These are phyloP conservation scores for Limnephilus auricula DNA, from an alignment of 2,888 invertebrate genomes.

Conservation along the genomic window DNA sequence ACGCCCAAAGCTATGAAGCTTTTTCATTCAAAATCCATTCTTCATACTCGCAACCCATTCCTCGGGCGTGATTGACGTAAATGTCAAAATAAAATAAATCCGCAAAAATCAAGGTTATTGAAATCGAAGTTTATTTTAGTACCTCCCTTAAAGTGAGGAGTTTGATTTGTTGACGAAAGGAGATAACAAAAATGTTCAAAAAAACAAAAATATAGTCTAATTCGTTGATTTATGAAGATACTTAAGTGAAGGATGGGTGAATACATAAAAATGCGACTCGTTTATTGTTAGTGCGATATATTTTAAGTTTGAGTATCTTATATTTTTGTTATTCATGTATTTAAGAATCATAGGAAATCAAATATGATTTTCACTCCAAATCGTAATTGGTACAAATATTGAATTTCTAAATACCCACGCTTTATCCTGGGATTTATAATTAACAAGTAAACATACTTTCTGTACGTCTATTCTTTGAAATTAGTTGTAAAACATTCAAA, in stretches of 20 bases:
- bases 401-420: no score
- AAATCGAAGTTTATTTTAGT: background rate
- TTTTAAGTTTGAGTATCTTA: no score
- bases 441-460: no score
- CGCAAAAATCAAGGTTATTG: background rate
- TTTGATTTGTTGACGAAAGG: background rate
- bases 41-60: background rate
- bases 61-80: slow-evolving; percentile 6
- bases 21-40: background rate
- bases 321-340: no score
- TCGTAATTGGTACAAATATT: no score
- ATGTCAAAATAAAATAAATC: slow-evolving; percentile 19
- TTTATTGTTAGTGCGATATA: no score
- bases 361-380: no score
- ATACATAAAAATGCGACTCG: background rate
- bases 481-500: no score
- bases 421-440: no score
- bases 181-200: background rate
- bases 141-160: background rate
- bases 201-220: background rate
- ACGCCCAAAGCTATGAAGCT: background rate
- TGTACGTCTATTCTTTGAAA: no score
- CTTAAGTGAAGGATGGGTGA: background rate
- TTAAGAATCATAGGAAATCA: no score
- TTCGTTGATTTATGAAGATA: background rate